These are phyloP conservation scores for Anarsia innoxiella DNA, from an alignment of 2,888 invertebrate genomes.

Conservation along the genomic window DNA sequence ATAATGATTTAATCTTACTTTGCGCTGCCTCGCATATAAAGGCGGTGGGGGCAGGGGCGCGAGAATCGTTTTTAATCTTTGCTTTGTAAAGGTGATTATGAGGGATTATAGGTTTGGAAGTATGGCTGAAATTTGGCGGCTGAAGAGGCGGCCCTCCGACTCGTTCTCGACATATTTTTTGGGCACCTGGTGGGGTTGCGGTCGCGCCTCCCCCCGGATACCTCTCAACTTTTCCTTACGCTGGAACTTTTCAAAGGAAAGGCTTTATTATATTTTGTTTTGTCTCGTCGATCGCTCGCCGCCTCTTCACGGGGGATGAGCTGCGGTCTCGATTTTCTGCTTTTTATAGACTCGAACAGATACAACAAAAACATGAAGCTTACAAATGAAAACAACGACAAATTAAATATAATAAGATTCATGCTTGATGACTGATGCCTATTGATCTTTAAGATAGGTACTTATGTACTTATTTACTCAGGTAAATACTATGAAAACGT, in stretches of 20 bases:
- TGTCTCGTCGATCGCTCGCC: constrained; percentile 40
- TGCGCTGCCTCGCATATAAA: constrained; percentile 74
- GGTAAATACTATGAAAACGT: background rate
- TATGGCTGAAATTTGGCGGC: constrained; percentile 72
- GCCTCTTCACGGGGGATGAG: constrained; percentile 38
- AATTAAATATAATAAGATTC: background rate
- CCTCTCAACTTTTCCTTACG: constrained; percentile 68
- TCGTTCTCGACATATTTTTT: constrained; percentile 70
- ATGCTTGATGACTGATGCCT: no score
- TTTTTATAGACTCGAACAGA: background rate
- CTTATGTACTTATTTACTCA: background rate
- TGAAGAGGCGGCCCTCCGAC: constrained; percentile 53
- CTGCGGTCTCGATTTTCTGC: constrained; percentile 31
- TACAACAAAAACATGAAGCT: background rate
- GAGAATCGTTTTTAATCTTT: constrained; percentile 76
- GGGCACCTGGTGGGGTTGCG: constrained; percentile 62
- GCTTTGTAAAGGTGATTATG: constrained; percentile 78
- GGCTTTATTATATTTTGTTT: constrained; percentile 60
- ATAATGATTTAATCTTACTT: constrained; percentile 77
- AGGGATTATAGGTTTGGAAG: constrained; percentile 76
- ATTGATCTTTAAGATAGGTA: background rate
- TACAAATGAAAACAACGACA: no score
- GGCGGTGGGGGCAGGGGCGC: constrained; percentile 50
- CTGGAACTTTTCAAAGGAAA: constrained; percentile 63
- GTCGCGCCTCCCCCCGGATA: constrained; percentile 45